Percentiles rank a stretch among this genome's conserved stretches.
Evolutionary conservation across 2,888 invertebrate species (phyloP).

Genomic region (Cephus rjabovi): DNA sequence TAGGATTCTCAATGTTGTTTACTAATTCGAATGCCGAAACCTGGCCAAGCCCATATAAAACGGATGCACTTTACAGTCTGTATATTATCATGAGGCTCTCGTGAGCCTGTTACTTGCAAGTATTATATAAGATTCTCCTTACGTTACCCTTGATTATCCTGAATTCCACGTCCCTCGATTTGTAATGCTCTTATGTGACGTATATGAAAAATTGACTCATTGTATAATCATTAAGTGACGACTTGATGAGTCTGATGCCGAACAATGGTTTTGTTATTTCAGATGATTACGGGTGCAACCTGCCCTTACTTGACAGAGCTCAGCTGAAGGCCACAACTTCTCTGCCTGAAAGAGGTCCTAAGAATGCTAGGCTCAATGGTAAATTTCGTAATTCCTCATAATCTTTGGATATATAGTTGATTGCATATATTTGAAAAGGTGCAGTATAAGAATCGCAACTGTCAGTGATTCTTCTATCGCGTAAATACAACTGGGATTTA

Average conservation of each 20-base stretch:
- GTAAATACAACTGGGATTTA: neutral
- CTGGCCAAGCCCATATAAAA: neutral
- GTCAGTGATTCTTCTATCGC: neutral
- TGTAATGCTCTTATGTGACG: neutral
- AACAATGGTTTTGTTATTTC: constrained; percentile 34
- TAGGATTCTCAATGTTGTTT: neutral
- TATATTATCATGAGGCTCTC: neutral
- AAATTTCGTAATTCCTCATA: constrained; percentile 56
- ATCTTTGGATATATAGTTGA: neutral
- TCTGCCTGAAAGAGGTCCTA: constrained; percentile 84
- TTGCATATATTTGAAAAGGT: neutral
- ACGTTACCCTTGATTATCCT: neutral
- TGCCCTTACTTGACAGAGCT: constrained; percentile 80
- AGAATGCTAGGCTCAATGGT: constrained; percentile 89
- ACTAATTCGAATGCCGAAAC: neutral
- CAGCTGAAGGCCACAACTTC: constrained; percentile 84
- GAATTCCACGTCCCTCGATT: neutral
- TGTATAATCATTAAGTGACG: neutral
- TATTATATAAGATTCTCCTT: neutral
- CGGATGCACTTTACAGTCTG: neutral
- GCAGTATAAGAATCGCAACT: neutral
- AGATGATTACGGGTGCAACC: constrained; percentile 82
- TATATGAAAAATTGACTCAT: neutral
- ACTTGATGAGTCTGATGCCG: neutral
- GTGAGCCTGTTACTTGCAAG: neutral